phyloP scores from a whole-genome alignment of 2,113 vertebrate species.

The Crypturellus undulatus region DNA sequence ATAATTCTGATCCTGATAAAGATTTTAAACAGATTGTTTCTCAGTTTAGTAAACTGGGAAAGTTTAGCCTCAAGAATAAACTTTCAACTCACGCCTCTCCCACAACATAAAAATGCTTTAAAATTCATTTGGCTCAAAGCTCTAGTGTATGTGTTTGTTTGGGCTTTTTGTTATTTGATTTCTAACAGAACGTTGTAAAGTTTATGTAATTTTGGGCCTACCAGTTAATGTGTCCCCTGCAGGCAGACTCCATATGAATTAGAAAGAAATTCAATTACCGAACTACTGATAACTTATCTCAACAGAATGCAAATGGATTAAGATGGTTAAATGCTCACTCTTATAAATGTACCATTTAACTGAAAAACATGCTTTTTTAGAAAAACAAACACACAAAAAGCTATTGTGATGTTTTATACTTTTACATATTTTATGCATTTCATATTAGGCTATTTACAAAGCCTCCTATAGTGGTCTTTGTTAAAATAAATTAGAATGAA shows the following conservation, averaged over 20 bases:
- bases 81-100: background rate
- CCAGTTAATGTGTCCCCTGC: conserved; percentile 76
- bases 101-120: background rate
- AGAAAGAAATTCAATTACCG: conserved; percentile 79
- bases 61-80: background rate
- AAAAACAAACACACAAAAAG: background rate
- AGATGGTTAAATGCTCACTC: conserved; percentile 55
- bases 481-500: background rate
- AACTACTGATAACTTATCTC: conserved; percentile 77
- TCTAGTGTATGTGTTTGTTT: conserved; percentile 49
- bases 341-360: conserved; percentile 54
- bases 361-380: conserved; percentile 7
- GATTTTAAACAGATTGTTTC: background rate
- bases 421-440: conserved; percentile 9
- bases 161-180: conserved; percentile 66
- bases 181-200: conserved; percentile 56
- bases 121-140: conserved; percentile 9
- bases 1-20: fast-evolving
- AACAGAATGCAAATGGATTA: conserved; percentile 76
- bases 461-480: background rate
- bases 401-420: conserved; percentile 7
- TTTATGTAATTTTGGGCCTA: conserved; percentile 69
- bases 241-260: conserved; percentile 75
- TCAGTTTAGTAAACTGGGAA: background rate
- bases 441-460: background rate